phyloP scores from a whole-genome alignment of 2,888 invertebrate genomes.

The Synergus umbraculus region DNA sequence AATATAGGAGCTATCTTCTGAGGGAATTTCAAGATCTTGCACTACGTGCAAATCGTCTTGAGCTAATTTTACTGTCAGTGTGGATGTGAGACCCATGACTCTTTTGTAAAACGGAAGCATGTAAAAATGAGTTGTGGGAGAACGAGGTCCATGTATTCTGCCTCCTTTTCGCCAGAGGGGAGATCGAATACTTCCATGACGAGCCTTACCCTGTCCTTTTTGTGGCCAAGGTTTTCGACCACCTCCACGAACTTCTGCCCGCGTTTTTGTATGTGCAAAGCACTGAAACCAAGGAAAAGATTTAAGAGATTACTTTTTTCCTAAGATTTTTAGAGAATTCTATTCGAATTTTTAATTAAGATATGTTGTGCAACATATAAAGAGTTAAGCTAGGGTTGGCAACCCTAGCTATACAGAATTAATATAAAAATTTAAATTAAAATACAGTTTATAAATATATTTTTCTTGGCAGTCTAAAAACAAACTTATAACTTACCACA shows the following conservation, averaged over 20 bases:
- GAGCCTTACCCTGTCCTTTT: slow-evolving; percentile 93
- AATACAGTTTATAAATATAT: no score
- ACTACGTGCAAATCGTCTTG: slow-evolving; percentile 97
- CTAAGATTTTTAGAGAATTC: background rate
- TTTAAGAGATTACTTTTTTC: background rate
- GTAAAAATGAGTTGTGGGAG: slow-evolving; percentile 93
- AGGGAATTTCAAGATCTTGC: slow-evolving; percentile 90
- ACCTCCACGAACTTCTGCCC: slow-evolving; percentile 93
- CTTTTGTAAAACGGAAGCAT: slow-evolving; percentile 92
- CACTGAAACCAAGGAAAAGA: slow-evolving; percentile 76
- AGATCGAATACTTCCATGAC: slow-evolving; percentile 95
- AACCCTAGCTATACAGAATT: background rate
- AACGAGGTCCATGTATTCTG: slow-evolving; percentile 92
- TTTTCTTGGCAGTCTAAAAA: background rate
- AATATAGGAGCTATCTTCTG: slow-evolving; percentile 88
- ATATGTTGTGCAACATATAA: no score
- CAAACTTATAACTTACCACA: slow-evolving; percentile 80
- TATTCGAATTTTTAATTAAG: no score
- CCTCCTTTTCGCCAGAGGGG: slow-evolving; percentile 93
- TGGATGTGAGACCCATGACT: slow-evolving; percentile 88
- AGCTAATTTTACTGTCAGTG: slow-evolving; percentile 93
- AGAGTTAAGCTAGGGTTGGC: no score
- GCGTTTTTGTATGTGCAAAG: slow-evolving; percentile 87
- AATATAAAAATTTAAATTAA: background rate
- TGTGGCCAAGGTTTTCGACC: slow-evolving; percentile 98